These are phyloP conservation scores for Sylvicola cinctus DNA, from an alignment of 2,888 invertebrate species.

Conservation along the genomic window DNA sequence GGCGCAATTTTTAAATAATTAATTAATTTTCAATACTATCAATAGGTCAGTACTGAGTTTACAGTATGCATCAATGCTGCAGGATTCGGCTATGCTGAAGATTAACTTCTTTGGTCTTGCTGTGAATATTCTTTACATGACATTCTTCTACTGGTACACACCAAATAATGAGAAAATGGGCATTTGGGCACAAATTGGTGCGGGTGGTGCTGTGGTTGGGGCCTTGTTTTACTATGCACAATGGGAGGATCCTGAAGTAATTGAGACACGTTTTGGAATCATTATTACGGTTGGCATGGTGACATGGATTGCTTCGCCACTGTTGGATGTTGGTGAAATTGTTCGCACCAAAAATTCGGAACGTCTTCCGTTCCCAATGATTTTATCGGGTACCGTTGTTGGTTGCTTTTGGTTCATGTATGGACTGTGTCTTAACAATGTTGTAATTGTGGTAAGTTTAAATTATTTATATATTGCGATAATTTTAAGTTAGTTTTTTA, in stretches of 20 bases:
- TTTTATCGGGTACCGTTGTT: constrained; percentile 64
- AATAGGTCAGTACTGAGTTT: constrained; percentile 53
- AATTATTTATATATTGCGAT: no score
- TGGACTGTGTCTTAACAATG: constrained; percentile 19
- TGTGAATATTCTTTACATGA: constrained; percentile 43
- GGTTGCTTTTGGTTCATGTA: constrained; percentile 19
- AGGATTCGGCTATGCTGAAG: constrained; percentile 53
- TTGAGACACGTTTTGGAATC: constrained; percentile 49
- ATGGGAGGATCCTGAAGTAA: constrained; percentile 38
- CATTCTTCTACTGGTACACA: constrained; percentile 44
- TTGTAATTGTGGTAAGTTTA: constrained; percentile 18
- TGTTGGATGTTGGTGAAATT: constrained; percentile 49
- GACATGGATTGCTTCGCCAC: constrained; percentile 44
- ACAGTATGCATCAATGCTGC: constrained; percentile 50
- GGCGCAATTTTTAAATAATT: not conserved
- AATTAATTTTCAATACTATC: no score
- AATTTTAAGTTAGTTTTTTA: constrained; percentile 1
- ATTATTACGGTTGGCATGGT: constrained; percentile 48
- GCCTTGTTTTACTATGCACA: constrained; percentile 38
- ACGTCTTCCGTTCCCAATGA: constrained; percentile 72
- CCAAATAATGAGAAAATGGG: constrained; percentile 28
- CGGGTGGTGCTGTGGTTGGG: constrained; percentile 33
- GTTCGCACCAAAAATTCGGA: constrained; percentile 65
- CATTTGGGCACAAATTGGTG: constrained; percentile 34
- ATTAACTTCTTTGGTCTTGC: constrained; percentile 56